Percentiles rank a stretch among this genome's conserved stretches.
Evolutionary conservation across 2,888 invertebrate species (phyloP).

Genomic region (Electrophaes corylata): DNA sequence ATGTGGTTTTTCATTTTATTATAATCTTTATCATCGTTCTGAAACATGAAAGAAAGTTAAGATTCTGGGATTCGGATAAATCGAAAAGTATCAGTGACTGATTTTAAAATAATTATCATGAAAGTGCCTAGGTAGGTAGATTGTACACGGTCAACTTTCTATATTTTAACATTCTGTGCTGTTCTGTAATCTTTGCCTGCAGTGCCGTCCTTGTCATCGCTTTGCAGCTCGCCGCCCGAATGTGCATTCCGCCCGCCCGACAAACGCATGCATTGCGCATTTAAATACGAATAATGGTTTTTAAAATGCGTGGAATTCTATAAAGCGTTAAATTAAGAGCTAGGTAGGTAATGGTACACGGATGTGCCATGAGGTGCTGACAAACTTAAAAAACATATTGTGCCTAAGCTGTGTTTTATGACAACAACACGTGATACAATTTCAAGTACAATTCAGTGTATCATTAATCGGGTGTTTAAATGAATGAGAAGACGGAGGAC

Average conservation of each 20-base stretch:
- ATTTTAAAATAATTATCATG: not conserved
- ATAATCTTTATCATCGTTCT: too few relatives aligned
- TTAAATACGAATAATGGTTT: not conserved
- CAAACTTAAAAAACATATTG: not conserved
- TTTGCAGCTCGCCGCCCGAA: conserved; percentile 48
- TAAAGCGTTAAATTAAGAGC: not conserved
- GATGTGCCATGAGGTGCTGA: not conserved
- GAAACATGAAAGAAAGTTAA: too few relatives aligned
- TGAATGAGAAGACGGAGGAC: conserved; percentile 48
- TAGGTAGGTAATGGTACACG: not conserved
- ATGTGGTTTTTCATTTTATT: too few relatives aligned
- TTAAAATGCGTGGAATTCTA: conserved; percentile 3
- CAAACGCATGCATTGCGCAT: conserved; percentile 23
- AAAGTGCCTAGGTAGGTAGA: not conserved
- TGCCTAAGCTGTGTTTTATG: not conserved
- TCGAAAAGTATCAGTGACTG: too few relatives aligned
- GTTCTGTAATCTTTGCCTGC: conserved; percentile 44
- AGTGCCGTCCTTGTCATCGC: conserved; percentile 49
- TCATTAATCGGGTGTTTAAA: conserved; percentile 31
- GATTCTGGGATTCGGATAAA: too few relatives aligned
- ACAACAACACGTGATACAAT: not conserved
- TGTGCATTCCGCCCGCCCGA: conserved; percentile 47
- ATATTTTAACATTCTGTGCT: conserved; percentile 28
- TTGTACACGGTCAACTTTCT: not conserved
- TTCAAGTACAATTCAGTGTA: conserved; percentile 10